Conservation (phyloP, 2,797 vertebrate species). For the Coluber constrictor region DNA sequence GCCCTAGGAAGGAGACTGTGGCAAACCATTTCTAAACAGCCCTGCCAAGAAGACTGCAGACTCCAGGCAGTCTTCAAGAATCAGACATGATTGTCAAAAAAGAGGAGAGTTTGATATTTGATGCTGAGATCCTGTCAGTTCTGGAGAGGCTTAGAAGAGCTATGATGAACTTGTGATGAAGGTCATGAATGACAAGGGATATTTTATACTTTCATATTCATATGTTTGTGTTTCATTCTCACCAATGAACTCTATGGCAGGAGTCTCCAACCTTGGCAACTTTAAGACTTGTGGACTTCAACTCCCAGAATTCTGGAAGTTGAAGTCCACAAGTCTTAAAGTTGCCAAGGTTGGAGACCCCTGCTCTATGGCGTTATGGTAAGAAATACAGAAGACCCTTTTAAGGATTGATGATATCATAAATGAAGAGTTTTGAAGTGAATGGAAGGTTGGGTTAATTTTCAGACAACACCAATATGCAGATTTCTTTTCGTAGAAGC, state of each 20-base stretch:
- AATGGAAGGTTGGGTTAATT: too few species aligned
- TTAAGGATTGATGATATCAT: background rate
- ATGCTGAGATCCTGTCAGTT: fast-evolving
- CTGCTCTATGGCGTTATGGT: too few species aligned
- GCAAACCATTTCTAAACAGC: background rate
- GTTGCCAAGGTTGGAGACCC: too few species aligned
- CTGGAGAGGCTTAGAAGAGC: background rate
- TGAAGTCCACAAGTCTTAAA: too few species aligned
- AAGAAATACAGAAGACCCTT: background rate
- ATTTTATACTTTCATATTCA: background rate
- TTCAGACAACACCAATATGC: background rate
- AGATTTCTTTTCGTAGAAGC: background rate
- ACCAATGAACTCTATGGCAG: background rate
- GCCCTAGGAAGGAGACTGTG: background rate
- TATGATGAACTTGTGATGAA: conserved; percentile 12
- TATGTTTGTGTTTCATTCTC: background rate
- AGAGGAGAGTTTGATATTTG: background rate
- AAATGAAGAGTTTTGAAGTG: too few species aligned
- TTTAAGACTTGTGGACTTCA: too few species aligned
- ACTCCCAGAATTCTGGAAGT: too few species aligned
- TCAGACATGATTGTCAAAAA: background rate
- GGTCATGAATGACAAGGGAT: conserved; percentile 18
- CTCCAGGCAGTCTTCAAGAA: background rate
- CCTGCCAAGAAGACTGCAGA: background rate
- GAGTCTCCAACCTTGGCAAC: too few species aligned